These are phyloP conservation scores for Cyclophora albipunctata DNA, from an alignment of 2,888 invertebrate genomes.

Conservation along the genomic window DNA sequence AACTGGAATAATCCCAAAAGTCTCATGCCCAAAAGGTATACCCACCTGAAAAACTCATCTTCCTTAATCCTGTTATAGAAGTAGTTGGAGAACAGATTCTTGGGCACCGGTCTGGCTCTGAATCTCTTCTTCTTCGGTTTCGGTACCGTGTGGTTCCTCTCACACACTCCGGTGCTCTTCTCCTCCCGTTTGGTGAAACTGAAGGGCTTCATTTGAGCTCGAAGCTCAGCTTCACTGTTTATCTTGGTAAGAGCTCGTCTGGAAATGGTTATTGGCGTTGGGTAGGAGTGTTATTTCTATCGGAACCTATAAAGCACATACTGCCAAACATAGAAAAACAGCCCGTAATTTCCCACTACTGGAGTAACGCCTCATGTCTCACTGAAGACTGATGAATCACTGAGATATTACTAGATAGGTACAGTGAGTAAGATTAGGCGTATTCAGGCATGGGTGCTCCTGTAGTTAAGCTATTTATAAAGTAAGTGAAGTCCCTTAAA, in stretches of 20 bases:
- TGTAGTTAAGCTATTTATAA: too few species aligned
- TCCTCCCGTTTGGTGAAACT: constrained; percentile 78
- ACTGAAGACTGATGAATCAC: too few species aligned
- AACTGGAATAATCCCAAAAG: too few species aligned
- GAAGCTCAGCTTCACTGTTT: constrained; percentile 76
- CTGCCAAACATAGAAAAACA: too few species aligned
- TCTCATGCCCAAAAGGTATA: too few species aligned
- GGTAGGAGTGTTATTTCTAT: background rate
- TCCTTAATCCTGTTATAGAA: constrained; percentile 82
- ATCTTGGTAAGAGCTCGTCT: constrained; percentile 76
- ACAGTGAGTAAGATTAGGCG: too few species aligned
- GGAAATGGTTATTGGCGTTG: constrained; percentile 16
- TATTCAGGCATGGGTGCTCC: too few species aligned
- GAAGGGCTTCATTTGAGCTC: constrained; percentile 79
- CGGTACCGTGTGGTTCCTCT: constrained; percentile 42
- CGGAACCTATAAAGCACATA: background rate
- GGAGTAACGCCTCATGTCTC: too few species aligned
- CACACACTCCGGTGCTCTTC: constrained; percentile 57
- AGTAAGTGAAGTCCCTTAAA: too few species aligned
- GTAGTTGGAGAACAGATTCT: constrained; percentile 81
- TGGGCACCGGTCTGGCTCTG: constrained; percentile 81
- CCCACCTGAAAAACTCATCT: constrained; percentile 81
- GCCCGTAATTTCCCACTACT: too few species aligned
- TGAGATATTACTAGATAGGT: too few species aligned
- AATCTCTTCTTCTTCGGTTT: constrained; percentile 72